Evolutionary conservation across 2,888 invertebrate genomes (phyloP), one percentile per base, ranked within the genome.

Genomic region (Odiellus spinosus): DNA sequence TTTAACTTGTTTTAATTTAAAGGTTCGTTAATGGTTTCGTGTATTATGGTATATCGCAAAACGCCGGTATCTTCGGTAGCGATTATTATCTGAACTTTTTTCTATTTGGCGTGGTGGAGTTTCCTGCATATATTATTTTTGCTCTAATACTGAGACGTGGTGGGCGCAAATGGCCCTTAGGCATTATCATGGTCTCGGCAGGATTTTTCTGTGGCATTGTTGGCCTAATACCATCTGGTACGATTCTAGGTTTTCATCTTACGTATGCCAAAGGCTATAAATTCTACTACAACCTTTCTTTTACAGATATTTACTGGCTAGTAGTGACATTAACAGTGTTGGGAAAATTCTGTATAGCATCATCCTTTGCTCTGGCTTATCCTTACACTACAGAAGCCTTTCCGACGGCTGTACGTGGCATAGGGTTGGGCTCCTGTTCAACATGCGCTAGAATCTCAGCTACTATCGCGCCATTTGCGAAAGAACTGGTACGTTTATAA

Each of bases 11-110:
- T n/a, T n/a, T n/a, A n/a, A n/a, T n/a, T n/a, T n/a, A n/a, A n/a
- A 65, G 65, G 65, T 84, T 85, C 61, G 82, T 85, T n/a, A 85
- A 85, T 63, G 81, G 84, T 2, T 72, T 86, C 50, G 82, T 80
- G 1, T 87, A 86, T 64, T 86, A 86, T 58, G 86, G 86, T 0
- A 68, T 87, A 1, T 83, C 85, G 0, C 64, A 86, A 44, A 84
- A 80, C 58, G 77, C 82, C 0, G 83, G 83, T 3, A 80, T 77
- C 58, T 67, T 86, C n/a, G 74, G 77, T 53, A 85, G 82, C 14
- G 82, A 86, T 64, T 85, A 86, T 0, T 85, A 75, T 64, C 63
- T 86, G 11, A 80, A 82, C 57, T 71, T 81, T 44, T 84, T 84
- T 59, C 72, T 84, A 6, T 76, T 80, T 68, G 80, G 78, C 1